Conservation (phyloP, 2,888 invertebrate genomes). For the Amiota mariae region DNA sequence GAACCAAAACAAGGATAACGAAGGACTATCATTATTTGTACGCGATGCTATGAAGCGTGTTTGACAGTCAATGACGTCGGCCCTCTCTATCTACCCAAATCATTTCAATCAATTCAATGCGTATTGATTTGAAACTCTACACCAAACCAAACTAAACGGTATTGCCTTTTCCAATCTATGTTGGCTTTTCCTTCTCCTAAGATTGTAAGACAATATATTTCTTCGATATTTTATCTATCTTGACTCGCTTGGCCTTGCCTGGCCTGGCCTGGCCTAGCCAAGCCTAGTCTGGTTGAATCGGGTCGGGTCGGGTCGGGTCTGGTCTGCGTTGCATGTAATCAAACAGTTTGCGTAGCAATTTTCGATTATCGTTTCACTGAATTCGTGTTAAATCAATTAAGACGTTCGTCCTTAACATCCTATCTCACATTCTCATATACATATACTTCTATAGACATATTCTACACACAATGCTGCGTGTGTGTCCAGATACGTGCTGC, state of each 20-base stretch:
- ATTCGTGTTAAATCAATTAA: conserved; percentile 67
- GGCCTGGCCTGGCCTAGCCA: no score
- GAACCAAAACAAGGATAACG: neutral
- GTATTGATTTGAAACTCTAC: neutral
- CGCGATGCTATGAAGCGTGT: conserved; percentile 18
- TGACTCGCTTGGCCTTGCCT: neutral
- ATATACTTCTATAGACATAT: no score
- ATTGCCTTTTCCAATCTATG: no score
- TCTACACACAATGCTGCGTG: neutral
- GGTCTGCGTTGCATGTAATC: conserved; percentile 62
- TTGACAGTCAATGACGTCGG: conserved; percentile 9
- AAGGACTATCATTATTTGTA: conserved; percentile 16
- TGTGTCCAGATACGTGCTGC: conserved; percentile 19
- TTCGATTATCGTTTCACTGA: conserved; percentile 68
- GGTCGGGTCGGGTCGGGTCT: neutral
- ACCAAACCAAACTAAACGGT: no score
- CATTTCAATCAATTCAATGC: neutral
- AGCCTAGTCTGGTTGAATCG: no score
- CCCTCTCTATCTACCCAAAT: neutral
- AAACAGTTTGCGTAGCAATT: conserved; percentile 67
- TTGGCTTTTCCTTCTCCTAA: no score
- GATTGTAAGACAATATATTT: neutral
- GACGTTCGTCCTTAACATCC: conserved; percentile 49
- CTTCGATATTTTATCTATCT: neutral
- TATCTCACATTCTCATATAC: neutral